Evolutionary conservation across 2,888 invertebrate genomes (phyloP).

Genomic region (Leptopterna dolabrata): DNA sequence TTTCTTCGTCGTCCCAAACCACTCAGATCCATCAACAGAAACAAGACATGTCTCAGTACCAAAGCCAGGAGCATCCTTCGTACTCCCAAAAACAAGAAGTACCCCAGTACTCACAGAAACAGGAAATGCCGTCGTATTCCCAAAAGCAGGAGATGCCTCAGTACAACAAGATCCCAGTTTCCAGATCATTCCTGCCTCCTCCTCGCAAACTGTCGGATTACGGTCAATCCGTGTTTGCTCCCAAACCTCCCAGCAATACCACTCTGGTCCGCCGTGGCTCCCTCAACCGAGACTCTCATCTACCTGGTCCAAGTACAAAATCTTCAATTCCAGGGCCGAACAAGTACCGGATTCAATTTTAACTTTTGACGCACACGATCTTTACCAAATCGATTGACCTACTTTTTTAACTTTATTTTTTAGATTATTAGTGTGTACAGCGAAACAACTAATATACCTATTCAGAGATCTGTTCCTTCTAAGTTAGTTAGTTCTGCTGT

Average conservation of each 20-base stretch:
- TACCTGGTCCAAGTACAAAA: constrained; percentile 61
- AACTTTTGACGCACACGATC: not conserved
- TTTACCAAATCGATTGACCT: not conserved
- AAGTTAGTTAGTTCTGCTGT: not conserved
- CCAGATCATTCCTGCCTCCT: constrained; percentile 65
- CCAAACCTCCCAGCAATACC: constrained; percentile 60
- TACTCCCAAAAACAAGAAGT: not conserved
- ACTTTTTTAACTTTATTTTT: not conserved
- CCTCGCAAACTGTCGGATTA: constrained; percentile 72
- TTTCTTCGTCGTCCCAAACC: not conserved
- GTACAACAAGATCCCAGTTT: constrained; percentile 38
- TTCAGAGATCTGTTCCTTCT: not conserved
- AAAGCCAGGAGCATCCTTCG: not conserved
- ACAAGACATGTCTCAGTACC: constrained; percentile 12
- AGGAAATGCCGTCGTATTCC: constrained; percentile 3
- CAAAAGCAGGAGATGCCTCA: constrained; percentile 33
- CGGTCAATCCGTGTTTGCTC: constrained; percentile 65
- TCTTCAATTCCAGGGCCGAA: constrained; percentile 70
- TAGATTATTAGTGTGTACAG: not conserved
- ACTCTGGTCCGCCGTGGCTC: constrained; percentile 62
- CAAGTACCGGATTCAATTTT: constrained; percentile 82
- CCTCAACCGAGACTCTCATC: constrained; percentile 61
- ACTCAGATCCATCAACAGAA: constrained; percentile 20
- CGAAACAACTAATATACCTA: not conserved
- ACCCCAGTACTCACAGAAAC: not conserved